Conservation (phyloP, 2,888 invertebrate species). For the Eupsilia transversa region DNA sequence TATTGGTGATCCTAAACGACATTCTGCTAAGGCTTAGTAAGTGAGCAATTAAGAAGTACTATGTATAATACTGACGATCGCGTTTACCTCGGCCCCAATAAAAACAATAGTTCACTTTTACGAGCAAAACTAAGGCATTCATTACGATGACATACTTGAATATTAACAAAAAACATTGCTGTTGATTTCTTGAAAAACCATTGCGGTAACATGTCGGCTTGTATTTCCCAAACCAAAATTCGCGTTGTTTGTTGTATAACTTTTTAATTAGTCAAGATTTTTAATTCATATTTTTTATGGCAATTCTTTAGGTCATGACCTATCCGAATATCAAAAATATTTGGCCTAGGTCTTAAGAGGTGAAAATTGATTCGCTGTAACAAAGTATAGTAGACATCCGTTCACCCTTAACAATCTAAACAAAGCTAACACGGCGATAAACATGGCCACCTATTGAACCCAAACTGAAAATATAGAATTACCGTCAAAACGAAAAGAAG, state of each 20-base stretch:
- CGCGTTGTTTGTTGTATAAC: too few species aligned
- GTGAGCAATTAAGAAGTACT: conserved; percentile 26
- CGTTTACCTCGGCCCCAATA: conserved; percentile 54
- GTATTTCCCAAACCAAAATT: too few species aligned
- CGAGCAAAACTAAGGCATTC: conserved; percentile 31
- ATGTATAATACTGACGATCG: conserved; percentile 32
- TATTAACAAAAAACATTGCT: neutral
- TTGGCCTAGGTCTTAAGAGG: too few species aligned
- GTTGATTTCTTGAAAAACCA: neutral
- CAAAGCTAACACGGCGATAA: neutral
- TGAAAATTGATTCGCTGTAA: too few species aligned
- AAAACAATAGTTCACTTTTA: conserved; percentile 48
- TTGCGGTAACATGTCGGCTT: neutral
- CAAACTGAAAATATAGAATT: neutral
- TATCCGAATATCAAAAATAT: too few species aligned
- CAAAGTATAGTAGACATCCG: too few species aligned
- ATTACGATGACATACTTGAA: conserved; percentile 24
- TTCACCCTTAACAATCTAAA: neutral
- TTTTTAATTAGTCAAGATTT: too few species aligned
- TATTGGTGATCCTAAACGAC: neutral
- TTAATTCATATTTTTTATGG: too few species aligned
- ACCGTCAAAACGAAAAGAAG: neutral
- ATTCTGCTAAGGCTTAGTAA: neutral
- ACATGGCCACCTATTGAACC: neutral
- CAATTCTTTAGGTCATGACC: too few species aligned